Base-by-base conservation (phyloP, 2,888 invertebrate species). In the Eucera pruinosa region DNA sequence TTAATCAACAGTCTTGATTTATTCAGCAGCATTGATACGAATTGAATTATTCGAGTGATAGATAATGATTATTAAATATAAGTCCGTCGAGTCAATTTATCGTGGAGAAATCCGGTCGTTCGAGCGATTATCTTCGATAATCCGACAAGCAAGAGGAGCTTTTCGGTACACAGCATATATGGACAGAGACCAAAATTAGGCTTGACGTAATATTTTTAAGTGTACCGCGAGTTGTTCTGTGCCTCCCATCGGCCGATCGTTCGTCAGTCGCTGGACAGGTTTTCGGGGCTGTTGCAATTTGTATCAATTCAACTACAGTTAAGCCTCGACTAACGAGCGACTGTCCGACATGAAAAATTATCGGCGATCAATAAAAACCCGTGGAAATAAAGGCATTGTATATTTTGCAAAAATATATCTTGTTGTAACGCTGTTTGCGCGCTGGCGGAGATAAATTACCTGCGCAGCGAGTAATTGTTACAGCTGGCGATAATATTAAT, bases 261-360 rank as follows among this genome's bases (percentile, higher is more conserved):
- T 58, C 74, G 65, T 75, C 75, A 75, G 41, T 36, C 41, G 52
- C 23, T 7, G 48, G 75, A 75, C 75, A 75, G 75, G 52, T 65
- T 65, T 65, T 65, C 74, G 64, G 70, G 55, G 20, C 74, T 54
- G 74, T 75, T 74, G 74, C 73, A 65, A 75, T 75, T 75, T 73
- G 75, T 75, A 75, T 75, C 75, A 75, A 75, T 75, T 75, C 65
- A 75, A 74, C 75, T 52, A 75, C 75, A 65, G 75, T 75, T 75
- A 74, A 75, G 74, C 65, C 65, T 65, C 65, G 74, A 18, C 74
- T 75, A 75, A 75, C 75, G 65, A 73, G 75, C 65, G 74, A 52
- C 75, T 65, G 75, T 73, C 52, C 65, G 65, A 74, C 75, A 54
- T 75, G 75, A 75, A 74, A 75, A 75, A 75, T 75, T 65, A 75